A percentile compares a stretch with the other conserved stretches of the same genome.
These are phyloP conservation scores for Leptopilina syphax DNA, from an alignment of 2,888 invertebrate species.

Conservation along the genomic window DNA sequence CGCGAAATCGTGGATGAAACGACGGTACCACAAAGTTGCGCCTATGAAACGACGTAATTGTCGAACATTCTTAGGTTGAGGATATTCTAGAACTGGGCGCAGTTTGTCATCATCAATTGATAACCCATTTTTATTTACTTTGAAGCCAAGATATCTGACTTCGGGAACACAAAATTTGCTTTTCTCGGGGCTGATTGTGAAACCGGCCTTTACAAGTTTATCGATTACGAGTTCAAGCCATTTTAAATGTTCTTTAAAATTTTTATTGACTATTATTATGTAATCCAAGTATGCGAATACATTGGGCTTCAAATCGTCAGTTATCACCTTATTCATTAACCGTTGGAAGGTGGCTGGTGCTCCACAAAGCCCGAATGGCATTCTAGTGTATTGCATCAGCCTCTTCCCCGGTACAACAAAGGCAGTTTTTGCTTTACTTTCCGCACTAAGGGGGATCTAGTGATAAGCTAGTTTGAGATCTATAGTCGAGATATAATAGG, in stretches of 20 bases:
- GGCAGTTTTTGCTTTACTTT: slow-evolving; percentile 7
- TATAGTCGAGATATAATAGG: not conserved
- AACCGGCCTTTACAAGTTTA: not conserved
- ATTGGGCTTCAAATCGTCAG: not conserved
- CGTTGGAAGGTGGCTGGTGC: not conserved
- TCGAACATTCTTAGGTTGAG: too few species aligned
- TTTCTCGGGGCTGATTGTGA: not conserved
- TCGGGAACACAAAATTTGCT: not conserved
- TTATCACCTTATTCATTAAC: not conserved
- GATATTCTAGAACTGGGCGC: not conserved
- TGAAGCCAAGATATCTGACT: not conserved
- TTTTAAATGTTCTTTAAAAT: not conserved
- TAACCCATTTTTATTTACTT: slow-evolving; percentile 13
- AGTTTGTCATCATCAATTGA: slow-evolving; percentile 21
- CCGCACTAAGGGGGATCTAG: not conserved
- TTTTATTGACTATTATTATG: not conserved
- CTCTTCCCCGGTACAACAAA: not conserved
- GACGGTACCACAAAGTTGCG: too few species aligned
- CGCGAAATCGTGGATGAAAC: too few species aligned
- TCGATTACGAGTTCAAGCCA: not conserved
- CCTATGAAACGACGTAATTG: too few species aligned
- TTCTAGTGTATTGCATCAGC: not conserved
- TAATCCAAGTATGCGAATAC: not conserved
- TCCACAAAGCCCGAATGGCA: not conserved
- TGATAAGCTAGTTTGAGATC: slow-evolving; percentile 2